phyloP scores from a whole-genome alignment of 2,888 invertebrate species.

The Mesoligia furuncula region DNA sequence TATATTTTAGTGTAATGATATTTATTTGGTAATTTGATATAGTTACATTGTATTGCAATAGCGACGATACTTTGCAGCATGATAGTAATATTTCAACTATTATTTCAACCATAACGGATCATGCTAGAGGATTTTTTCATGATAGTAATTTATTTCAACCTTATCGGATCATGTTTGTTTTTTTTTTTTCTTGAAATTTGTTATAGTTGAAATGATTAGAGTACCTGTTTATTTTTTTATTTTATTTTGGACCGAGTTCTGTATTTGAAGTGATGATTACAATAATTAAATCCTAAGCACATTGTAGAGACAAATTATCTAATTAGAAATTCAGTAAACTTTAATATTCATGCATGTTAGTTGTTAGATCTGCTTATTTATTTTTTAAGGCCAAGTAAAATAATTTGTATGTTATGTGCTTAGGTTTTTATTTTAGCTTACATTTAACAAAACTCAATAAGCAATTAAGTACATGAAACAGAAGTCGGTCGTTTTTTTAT shows the following conservation, averaged over 20 bases:
- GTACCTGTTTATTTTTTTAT: conserved; percentile 41
- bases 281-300: conserved; percentile 48
- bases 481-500: conserved; percentile 57
- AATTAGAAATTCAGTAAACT: conserved; percentile 13
- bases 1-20: conserved; percentile 57
- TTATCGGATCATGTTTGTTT: conserved; percentile 23
- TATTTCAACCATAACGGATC: conserved; percentile 55
- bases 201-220: conserved; percentile 60
- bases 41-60: conserved; percentile 59
- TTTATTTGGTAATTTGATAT: conserved; percentile 65
- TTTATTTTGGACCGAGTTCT: conserved; percentile 61
- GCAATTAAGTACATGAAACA: conserved; percentile 50
- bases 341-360: conserved; percentile 45
- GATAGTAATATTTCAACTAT: conserved; percentile 56
- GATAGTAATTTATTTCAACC: conserved; percentile 58
- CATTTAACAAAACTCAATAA: conserved; percentile 55
- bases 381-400: conserved; percentile 12
- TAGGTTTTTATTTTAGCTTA: conserved; percentile 45
- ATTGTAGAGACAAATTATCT: conserved; percentile 23
- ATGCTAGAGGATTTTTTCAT: conserved; percentile 21
- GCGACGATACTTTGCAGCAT: conserved; percentile 67
- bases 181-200: conserved; percentile 9
- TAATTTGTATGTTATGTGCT: conserved; percentile 35
- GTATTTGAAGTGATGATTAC: conserved; percentile 35
- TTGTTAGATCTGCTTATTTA: conserved; percentile 43